A percentile compares a stretch with the other conserved stretches of the same genome.
Conservation (phyloP, 1,140 invertebrate species). For the Bombus turneri region DNA sequence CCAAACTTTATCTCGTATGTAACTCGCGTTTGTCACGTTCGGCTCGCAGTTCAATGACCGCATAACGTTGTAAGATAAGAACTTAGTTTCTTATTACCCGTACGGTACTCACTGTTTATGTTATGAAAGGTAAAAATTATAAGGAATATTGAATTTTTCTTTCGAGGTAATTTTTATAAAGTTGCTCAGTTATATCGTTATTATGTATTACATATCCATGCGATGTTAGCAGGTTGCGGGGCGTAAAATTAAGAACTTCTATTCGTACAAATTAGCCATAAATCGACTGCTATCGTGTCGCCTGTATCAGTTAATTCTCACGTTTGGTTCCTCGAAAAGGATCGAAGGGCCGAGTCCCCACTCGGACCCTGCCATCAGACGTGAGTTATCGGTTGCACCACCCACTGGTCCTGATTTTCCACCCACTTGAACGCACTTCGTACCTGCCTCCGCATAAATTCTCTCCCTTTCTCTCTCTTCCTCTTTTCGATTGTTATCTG, state of each 20-base stretch:
- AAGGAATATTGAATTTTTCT: not conserved
- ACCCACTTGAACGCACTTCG: slow-evolving; percentile 38
- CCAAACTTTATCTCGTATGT: not conserved
- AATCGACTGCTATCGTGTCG: slow-evolving; percentile 30
- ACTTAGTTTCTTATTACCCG: not conserved
- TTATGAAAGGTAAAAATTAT: not conserved
- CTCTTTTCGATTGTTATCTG: slow-evolving; percentile 54
- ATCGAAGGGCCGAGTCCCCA: slow-evolving; percentile 1
- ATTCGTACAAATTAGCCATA: slow-evolving; percentile 41
- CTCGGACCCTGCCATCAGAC: slow-evolving; percentile 4
- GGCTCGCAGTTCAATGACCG: not conserved
- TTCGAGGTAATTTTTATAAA: not conserved
- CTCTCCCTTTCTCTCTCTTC: slow-evolving; percentile 7
- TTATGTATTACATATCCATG: not conserved
- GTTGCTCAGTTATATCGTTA: not conserved
- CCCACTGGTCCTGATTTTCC: slow-evolving; percentile 46
- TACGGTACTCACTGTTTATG: not conserved
- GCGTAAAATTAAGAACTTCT: slow-evolving; percentile 25
- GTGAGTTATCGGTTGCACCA: slow-evolving; percentile 26
- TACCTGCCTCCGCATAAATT: slow-evolving; percentile 53
- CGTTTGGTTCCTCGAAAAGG: slow-evolving; percentile 36
- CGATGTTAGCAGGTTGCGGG: not conserved
- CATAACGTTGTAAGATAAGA: not conserved
- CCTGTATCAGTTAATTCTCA: slow-evolving; percentile 57
- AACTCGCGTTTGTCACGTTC: slow-evolving; percentile 3